Percentiles rank a stretch among this genome's conserved stretches.
These are phyloP conservation scores for Callopanchax toddi DNA, from an alignment of 2,113 vertebrate genomes.

Conservation along the genomic window DNA sequence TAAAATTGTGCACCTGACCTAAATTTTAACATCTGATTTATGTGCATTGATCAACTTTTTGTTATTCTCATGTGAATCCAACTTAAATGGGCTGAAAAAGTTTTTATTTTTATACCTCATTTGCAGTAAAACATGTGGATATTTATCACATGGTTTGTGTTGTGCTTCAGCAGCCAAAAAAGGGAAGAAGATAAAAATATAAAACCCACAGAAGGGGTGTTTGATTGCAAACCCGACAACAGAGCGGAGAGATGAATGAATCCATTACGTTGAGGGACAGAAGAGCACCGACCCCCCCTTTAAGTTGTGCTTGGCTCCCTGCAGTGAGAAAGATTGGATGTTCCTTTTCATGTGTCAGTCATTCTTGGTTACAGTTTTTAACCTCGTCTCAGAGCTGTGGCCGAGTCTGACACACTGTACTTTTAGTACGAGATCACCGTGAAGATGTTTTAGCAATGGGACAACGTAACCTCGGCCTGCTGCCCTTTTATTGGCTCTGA, in stretches of 20 bases:
- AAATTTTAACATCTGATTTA: too few species aligned
- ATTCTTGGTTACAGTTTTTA: constrained; percentile 5
- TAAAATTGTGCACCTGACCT: too few species aligned
- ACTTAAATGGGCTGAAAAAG: too few species aligned
- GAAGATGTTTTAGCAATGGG: constrained; percentile 21
- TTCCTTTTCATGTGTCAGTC: neutral
- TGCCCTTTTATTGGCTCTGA: constrained; percentile 35
- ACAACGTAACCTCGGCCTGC: constrained; percentile 27
- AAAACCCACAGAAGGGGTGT: neutral
- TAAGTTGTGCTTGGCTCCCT: neutral
- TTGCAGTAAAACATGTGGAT: too few species aligned
- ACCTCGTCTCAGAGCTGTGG: neutral
- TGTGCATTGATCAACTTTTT: too few species aligned
- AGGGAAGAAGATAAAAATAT: too few species aligned
- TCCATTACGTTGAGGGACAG: neutral
- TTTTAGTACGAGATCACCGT: neutral
- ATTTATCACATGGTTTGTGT: too few species aligned
- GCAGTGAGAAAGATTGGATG: neutral
- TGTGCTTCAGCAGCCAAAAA: too few species aligned
- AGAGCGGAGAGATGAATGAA: neutral
- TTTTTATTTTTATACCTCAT: too few species aligned
- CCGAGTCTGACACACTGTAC: constrained; percentile 1
- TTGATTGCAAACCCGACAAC: neutral
- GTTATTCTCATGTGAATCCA: too few species aligned
- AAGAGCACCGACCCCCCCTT: neutral